A percentile compares a stretch with the other conserved stretches of the same genome.
These are phyloP conservation scores for Drosophila yooni DNA, from an alignment of 2,888 invertebrate species.

Conservation along the genomic window DNA sequence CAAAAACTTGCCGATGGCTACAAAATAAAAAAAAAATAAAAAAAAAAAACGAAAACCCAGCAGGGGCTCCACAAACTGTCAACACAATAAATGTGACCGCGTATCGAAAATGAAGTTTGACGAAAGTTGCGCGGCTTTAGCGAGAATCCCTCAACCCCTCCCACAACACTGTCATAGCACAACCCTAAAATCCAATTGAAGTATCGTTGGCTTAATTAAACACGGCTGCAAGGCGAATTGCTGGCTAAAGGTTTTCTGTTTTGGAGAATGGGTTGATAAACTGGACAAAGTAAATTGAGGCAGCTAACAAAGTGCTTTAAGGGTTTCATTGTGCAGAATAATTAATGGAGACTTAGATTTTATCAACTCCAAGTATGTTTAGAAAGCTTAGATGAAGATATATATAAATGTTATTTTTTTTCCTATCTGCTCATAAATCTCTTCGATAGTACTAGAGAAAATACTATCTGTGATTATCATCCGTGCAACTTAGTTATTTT, in stretches of 20 bases:
- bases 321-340: background rate
- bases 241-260: slow-evolving; percentile 20
- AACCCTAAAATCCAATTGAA: slow-evolving; percentile 62
- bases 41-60: background rate
- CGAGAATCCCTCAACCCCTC: slow-evolving; percentile 14
- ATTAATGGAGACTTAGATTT: background rate
- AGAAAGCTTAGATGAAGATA: background rate
- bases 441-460: background rate
- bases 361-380: background rate
- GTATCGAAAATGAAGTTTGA: slow-evolving; percentile 62
- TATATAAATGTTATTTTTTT: background rate
- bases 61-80: slow-evolving; percentile 58
- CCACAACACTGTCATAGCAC: background rate
- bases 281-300: slow-evolving; percentile 2
- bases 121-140: slow-evolving; percentile 55
- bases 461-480: background rate
- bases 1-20: slow-evolving; percentile 59
- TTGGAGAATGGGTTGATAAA: slow-evolving; percentile 21
- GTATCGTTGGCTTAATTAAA: slow-evolving; percentile 63
- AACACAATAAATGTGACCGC: slow-evolving; percentile 69
- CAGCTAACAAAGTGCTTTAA: slow-evolving; percentile 6
- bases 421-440: background rate
- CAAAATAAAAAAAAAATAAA: slow-evolving; percentile 8
- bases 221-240: slow-evolving; percentile 22
- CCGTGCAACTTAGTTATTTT: background rate